Conservation (phyloP, 2,797 vertebrate species). For the Crypturellus tataupa region DNA sequence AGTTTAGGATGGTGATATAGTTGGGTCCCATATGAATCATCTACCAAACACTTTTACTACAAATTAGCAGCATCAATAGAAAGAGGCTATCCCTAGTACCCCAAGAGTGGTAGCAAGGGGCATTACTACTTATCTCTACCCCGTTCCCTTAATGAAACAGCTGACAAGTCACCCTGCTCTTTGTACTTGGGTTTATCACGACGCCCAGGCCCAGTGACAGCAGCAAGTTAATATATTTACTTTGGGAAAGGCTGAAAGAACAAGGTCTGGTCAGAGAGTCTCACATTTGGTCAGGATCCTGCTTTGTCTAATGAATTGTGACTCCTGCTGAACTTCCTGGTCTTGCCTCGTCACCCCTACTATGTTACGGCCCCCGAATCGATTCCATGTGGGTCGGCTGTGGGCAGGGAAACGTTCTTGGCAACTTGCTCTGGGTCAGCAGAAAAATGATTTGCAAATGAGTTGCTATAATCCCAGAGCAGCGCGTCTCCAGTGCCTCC, state of each 20-base stretch:
- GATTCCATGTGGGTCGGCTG: constrained; percentile 17
- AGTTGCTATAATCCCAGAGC: constrained; percentile 18
- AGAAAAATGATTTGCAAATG: constrained; percentile 52
- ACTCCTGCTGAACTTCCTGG: constrained; percentile 13
- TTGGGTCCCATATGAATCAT: background rate
- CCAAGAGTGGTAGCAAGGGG: background rate
- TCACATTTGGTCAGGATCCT: background rate
- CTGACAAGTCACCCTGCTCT: background rate
- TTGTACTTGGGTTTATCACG: background rate
- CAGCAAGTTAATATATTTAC: background rate
- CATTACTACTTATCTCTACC: background rate
- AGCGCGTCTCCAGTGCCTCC: background rate
- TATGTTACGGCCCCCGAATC: constrained; percentile 1
- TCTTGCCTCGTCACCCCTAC: background rate
- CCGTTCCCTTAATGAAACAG: background rate
- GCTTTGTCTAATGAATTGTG: background rate
- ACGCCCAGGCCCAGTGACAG: background rate
- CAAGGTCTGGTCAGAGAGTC: background rate
- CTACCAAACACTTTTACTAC: background rate
- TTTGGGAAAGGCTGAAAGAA: constrained; percentile 19
- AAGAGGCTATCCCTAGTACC: background rate
- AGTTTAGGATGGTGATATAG: no score
- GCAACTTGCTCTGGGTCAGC: constrained; percentile 31
- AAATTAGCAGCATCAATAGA: background rate
- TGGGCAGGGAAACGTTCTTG: constrained; percentile 16